phyloP scores from a whole-genome alignment of 2,113 vertebrate genomes.

The Astatotilapia flaviijosephi region DNA sequence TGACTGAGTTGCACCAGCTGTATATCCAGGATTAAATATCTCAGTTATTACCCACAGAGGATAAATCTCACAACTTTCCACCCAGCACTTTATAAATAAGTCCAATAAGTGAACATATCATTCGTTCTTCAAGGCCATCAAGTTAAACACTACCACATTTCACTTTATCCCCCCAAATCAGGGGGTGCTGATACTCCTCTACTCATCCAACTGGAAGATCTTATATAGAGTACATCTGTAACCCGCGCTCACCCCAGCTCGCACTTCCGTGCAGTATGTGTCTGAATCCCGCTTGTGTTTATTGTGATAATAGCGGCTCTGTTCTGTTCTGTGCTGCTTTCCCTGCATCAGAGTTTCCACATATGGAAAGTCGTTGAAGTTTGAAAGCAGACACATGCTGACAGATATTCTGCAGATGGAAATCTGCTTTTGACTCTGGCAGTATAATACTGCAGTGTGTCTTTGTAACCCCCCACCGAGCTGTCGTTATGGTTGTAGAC shows the following conservation, averaged over 20 bases:
- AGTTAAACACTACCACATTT: neutral
- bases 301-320: neutral
- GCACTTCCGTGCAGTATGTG: neutral
- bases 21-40: neutral
- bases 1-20: neutral
- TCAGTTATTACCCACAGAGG: neutral
- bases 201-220: neutral
- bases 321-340: neutral
- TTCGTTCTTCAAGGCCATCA: neutral
- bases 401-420: neutral
- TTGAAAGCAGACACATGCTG: neutral
- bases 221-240: neutral
- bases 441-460: neutral
- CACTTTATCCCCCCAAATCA: neutral
- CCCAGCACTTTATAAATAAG: neutral
- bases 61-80: neutral
- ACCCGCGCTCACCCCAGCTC: neutral
- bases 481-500: neutral
- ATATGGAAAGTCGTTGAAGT: neutral
- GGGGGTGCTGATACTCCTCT: neutral
- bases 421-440: neutral
- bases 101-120: neutral
- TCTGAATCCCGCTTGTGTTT: neutral
- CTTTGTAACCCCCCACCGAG: neutral
- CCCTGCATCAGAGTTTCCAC: neutral